A percentile compares a stretch with the other conserved stretches of the same genome.
Evolutionary conservation across 2,797 vertebrate species (phyloP).

Genomic region (Platyrinchus mystaceus): DNA sequence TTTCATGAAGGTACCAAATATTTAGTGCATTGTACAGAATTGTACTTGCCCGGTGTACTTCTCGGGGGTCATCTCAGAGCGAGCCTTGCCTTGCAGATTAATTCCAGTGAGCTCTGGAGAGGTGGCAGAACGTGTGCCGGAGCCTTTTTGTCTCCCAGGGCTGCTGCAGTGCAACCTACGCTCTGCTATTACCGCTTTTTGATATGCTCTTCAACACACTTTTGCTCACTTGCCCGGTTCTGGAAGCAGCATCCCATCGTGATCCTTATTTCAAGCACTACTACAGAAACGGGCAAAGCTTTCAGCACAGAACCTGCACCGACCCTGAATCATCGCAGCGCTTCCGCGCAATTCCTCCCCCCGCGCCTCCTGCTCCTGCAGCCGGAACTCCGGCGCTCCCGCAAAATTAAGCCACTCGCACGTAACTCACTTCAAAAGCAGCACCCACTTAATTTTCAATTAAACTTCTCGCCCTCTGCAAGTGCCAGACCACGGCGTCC

Average conservation of each 20-base stretch:
- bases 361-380: neutral
- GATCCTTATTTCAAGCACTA: neutral
- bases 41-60: neutral
- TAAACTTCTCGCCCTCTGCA: neutral
- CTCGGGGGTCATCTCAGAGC: neutral
- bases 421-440: neutral
- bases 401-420: neutral
- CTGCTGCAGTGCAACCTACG: neutral
- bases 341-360: neutral
- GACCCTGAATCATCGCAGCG: neutral
- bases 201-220: neutral
- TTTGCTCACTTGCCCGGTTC: neutral
- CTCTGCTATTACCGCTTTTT: neutral
- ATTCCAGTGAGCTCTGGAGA: neutral
- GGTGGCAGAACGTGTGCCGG: neutral
- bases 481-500: neutral
- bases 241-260: neutral
- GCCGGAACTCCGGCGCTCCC: neutral
- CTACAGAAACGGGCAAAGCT: neutral
- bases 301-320: neutral
- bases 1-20: neutral
- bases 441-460: slow-evolving; percentile 5
- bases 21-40: neutral
- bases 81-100: neutral
- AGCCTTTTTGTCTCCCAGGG: neutral